A percentile compares a stretch with the other conserved stretches of the same genome.
Evolutionary conservation across 1,140 invertebrate species (phyloP).

Genomic region (Contarinia nasturtii): DNA sequence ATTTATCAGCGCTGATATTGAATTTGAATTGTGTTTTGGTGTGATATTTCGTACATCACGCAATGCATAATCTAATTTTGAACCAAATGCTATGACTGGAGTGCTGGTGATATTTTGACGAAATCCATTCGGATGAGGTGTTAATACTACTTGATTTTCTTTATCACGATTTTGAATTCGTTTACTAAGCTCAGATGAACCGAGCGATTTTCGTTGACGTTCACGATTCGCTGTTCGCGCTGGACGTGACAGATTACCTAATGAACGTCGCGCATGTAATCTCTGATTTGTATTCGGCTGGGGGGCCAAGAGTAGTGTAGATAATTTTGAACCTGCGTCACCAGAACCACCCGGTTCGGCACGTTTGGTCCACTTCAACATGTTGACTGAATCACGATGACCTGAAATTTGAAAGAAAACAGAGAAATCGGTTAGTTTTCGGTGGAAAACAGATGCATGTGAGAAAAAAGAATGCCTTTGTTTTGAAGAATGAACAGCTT

Average conservation of each 20-base stretch:
- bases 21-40: constrained; percentile 3
- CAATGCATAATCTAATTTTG: constrained; percentile 7
- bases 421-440: no score
- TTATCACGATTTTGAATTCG: constrained; percentile 9
- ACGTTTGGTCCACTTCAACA: constrained; percentile 20
- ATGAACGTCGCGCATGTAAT: not conserved
- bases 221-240: not conserved
- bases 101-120: not conserved
- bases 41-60: constrained; percentile 18
- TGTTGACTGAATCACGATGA: constrained; percentile 2
- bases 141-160: constrained; percentile 20
- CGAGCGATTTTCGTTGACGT: constrained; percentile 6
- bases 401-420: no score
- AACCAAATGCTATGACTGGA: not conserved
- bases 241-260: not conserved
- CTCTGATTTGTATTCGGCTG: not conserved
- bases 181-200: not conserved
- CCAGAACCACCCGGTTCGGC: not conserved
- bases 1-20: not conserved
- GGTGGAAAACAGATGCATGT: no score
- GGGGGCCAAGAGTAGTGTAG: not conserved
- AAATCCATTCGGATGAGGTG: constrained; percentile 11
- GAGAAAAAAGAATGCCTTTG: no score
- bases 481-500: no score
- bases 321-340: constrained; percentile 3